Conservation (phyloP, 2,113 vertebrate genomes). For the Trematomus loennbergii region DNA sequence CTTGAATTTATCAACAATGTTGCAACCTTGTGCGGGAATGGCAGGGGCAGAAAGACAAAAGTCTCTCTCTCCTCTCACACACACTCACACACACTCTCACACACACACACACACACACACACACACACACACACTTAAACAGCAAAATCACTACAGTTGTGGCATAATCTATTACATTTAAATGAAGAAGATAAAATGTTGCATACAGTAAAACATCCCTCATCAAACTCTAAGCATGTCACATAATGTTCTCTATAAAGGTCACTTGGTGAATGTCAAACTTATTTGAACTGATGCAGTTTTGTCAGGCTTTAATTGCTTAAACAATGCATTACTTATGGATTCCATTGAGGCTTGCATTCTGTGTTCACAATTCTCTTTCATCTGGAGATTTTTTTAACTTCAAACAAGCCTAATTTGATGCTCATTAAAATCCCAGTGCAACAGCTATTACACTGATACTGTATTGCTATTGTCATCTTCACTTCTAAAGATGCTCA, state of each 20-base stretch:
- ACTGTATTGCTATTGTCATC: slow-evolving; percentile 17
- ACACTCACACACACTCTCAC: no score
- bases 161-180: background rate
- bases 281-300: background rate
- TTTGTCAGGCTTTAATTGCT: background rate
- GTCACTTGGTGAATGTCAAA: background rate
- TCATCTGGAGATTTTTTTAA: slow-evolving; percentile 42
- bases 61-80: rapidly evolving
- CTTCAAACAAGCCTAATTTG: slow-evolving; percentile 51
- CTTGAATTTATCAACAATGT: no score
- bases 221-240: background rate
- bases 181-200: background rate
- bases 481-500: slow-evolving; percentile 8
- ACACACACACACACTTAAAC: background rate
- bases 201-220: background rate
- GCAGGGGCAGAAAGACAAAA: no score
- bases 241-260: no score
- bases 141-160: background rate
- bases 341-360: background rate
- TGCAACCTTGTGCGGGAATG: no score
- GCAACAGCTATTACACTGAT: slow-evolving; percentile 1
- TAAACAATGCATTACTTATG: background rate
- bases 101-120: no score
- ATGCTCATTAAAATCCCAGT: slow-evolving; percentile 44
- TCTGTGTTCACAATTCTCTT: slow-evolving; percentile 30